Evolutionary conservation across 1,140 invertebrate species (phyloP).

Genomic region (Plectrocnemia conspersa): DNA sequence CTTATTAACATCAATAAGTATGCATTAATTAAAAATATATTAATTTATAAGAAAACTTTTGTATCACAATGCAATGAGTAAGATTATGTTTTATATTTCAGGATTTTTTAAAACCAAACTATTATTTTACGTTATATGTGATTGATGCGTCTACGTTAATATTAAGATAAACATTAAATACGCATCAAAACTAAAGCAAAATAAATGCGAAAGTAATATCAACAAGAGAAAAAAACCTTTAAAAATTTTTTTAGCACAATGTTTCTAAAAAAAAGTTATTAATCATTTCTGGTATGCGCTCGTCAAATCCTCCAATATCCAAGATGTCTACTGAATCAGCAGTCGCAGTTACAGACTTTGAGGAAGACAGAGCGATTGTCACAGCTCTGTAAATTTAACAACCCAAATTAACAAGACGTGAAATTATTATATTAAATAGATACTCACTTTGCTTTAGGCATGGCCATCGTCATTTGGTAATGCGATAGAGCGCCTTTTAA

Average conservation of each 20-base stretch:
- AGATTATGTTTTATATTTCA: not conserved
- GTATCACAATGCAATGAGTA: not conserved
- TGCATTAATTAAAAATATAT: no score
- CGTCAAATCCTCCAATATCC: slow-evolving; percentile 30
- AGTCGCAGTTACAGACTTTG: not conserved
- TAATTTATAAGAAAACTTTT: no score
- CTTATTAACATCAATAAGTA: no score
- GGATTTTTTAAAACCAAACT: not conserved
- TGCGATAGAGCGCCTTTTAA: not conserved
- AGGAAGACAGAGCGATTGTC: slow-evolving; percentile 21
- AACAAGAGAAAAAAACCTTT: not conserved
- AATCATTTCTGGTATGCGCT: slow-evolving; percentile 23
- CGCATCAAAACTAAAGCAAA: not conserved
- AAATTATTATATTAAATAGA: not conserved
- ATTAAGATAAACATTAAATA: not conserved
- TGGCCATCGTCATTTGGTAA: slow-evolving; percentile 7
- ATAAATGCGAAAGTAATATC: not conserved
- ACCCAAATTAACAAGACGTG: not conserved
- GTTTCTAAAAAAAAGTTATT: slow-evolving; percentile 20
- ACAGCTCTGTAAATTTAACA: slow-evolving; percentile 22
- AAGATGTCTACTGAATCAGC: slow-evolving; percentile 14
- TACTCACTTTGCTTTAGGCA: slow-evolving; percentile 6
- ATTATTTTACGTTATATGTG: not conserved
- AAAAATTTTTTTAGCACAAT: slow-evolving; percentile 13
- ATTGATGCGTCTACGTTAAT: not conserved